These are phyloP conservation scores for Brachystomella parvula DNA, from an alignment of 1,140 invertebrate genomes.

Conservation along the genomic window DNA sequence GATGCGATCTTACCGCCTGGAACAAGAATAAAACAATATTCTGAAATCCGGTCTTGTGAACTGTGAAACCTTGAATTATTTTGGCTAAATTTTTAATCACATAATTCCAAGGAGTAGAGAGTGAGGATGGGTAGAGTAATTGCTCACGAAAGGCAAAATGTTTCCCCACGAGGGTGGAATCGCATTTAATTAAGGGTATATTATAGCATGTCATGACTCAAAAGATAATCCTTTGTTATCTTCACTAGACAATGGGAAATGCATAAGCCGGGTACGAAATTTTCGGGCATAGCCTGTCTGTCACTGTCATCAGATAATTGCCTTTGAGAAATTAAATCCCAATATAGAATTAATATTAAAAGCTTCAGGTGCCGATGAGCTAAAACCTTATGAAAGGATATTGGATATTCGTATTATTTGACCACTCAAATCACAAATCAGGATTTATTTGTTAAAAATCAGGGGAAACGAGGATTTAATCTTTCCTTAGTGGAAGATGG, in stretches of 20 bases:
- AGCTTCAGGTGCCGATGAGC: no score
- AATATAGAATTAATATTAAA: no score
- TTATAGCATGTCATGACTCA: neutral
- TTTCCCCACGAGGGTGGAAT: neutral
- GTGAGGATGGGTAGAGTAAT: neutral
- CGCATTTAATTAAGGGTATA: neutral
- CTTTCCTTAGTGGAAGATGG: neutral
- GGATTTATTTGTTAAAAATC: no score
- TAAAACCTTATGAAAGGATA: no score
- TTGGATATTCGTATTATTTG: neutral
- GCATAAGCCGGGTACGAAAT: neutral
- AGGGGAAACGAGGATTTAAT: no score
- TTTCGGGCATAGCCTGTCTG: neutral
- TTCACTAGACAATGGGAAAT: neutral
- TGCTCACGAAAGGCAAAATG: constrained; percentile 2
- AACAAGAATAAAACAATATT: neutral
- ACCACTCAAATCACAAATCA: neutral
- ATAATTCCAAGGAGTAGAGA: neutral
- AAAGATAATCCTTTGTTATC: neutral
- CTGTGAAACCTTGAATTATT: constrained; percentile 1
- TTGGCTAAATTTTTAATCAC: neutral
- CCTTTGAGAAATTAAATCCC: neutral
- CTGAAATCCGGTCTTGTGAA: neutral
- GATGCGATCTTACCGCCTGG: neutral
- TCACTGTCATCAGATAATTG: neutral